Percentiles rank a stretch among this genome's conserved stretches.
These are phyloP conservation scores for Drosophila persimilis DNA, from an alignment of 1,140 invertebrate species.

Conservation along the genomic window DNA sequence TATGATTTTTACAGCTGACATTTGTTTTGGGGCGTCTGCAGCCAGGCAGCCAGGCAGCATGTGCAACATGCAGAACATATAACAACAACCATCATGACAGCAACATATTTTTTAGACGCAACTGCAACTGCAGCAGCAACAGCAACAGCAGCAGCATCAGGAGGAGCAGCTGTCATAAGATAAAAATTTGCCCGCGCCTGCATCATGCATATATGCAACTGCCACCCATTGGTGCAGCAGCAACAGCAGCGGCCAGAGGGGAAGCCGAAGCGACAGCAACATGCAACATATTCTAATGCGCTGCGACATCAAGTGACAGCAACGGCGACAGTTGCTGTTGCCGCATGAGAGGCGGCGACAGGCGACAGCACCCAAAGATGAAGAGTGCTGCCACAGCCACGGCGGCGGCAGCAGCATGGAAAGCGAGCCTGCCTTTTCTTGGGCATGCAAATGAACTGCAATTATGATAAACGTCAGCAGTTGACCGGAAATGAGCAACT, in stretches of 20 bases:
- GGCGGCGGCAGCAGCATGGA: constrained; percentile 47
- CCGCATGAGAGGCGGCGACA: constrained; percentile 79
- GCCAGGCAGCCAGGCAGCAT: constrained; percentile 44
- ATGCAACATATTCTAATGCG: constrained; percentile 81
- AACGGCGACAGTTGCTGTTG: constrained; percentile 82
- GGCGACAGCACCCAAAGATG: constrained; percentile 43
- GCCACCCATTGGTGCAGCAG: constrained; percentile 23
- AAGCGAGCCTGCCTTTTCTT: constrained; percentile 64
- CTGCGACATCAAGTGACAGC: constrained; percentile 81
- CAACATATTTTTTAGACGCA: constrained; percentile 69
- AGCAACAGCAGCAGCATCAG: constrained; percentile 37
- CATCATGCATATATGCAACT: constrained; percentile 73
- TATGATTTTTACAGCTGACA: constrained; percentile 81
- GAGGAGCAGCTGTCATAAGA: constrained; percentile 76
- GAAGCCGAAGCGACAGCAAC: constrained; percentile 13
- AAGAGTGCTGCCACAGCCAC: constrained; percentile 53
- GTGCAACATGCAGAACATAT: constrained; percentile 67
- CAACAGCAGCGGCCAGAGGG: background rate
- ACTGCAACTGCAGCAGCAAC: constrained; percentile 32
- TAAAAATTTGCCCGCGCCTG: constrained; percentile 78
- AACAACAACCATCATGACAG: constrained; percentile 51
- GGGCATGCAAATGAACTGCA: constrained; percentile 80
- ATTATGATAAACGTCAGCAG: constrained; percentile 82
- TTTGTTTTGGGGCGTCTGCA: constrained; percentile 72
- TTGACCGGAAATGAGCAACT: constrained; percentile 81